Base-by-base conservation (phyloP, 2,797 vertebrate species). In the Rhynchotus rufescens region DNA sequence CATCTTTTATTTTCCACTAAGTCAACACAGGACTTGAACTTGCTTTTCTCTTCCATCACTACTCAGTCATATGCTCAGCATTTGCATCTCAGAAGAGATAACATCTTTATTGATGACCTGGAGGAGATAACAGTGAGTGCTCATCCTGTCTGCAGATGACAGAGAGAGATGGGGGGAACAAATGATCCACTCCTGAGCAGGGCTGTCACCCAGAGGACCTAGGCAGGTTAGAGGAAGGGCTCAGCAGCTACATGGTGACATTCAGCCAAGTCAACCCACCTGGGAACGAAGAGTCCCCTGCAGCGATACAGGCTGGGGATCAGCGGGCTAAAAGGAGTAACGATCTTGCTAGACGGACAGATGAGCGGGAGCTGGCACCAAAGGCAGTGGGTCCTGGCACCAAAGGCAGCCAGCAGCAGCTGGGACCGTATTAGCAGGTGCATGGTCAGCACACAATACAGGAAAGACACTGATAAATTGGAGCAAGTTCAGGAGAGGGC, bases 311-410 rank as follows among this genome's bases (percentile, higher is more conserved):
- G 22, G 22, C 51, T 52, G 42, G 13, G 68, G 30, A 64, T 15
- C 0, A 0, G 9, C 28, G 9, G 28, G 30, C 30, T 65, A 36
- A 65, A 0, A 32, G 45, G 38, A 32, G 10, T 25, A 19, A 65
- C 6, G 22, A 25, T 66, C 57, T 30, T 40, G 25, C 15, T 21
- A 10, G 42, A 34, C 30, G 69, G 57, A 1, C 4, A 59, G 64
- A 14, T 36, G 68, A 38, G 22, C 15, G 7, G 4, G 11, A 74
- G 47, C 15, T 60, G 36, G 36, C 36, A 36, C 36, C 36, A 36
- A 36, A 36, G 22, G 26, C 38, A 64, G 38, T 6, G 15, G 12
- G 38, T 10, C 78, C 49, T 51, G 20, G 44, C 32, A 71, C 44
- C 64, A n/a, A 32, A 52, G 34, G 56, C 42, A 45, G 56, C 17